These are phyloP conservation scores for Fragum fragum DNA, from an alignment of 2,888 invertebrate genomes.

Conservation along the genomic window DNA sequence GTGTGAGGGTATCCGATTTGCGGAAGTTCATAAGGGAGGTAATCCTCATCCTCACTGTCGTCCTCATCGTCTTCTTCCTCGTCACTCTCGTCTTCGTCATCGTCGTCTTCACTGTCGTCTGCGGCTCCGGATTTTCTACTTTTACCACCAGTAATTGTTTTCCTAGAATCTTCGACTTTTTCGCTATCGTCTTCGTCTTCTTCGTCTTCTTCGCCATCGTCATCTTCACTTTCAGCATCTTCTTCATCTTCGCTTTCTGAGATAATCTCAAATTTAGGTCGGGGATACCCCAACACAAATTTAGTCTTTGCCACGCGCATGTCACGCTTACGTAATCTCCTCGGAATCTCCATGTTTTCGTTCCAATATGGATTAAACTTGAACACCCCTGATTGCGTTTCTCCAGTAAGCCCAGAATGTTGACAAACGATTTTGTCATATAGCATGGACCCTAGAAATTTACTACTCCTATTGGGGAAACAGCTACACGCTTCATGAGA, in stretches of 20 bases:
- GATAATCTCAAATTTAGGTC: constrained; percentile 51
- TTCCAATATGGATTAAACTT: constrained; percentile 66
- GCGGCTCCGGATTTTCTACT: constrained; percentile 19
- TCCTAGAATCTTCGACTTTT: constrained; percentile 25
- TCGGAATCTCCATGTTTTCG: constrained; percentile 62
- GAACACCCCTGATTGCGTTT: constrained; percentile 63
- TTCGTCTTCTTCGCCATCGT: constrained; percentile 18
- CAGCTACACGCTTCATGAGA: constrained; percentile 61
- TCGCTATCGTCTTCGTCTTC: constrained; percentile 9
- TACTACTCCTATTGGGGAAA: constrained; percentile 56
- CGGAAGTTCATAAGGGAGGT: constrained; percentile 56
- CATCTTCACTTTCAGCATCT: constrained; percentile 32
- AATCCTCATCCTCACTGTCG: constrained; percentile 56
- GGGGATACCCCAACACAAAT: constrained; percentile 59
- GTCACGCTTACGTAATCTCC: constrained; percentile 54
- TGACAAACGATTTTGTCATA: constrained; percentile 55
- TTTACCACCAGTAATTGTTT: constrained; percentile 8
- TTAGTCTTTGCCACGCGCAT: constrained; percentile 53
- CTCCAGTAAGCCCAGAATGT: constrained; percentile 52
- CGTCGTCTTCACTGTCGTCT: constrained; percentile 32
- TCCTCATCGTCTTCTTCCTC: constrained; percentile 38
- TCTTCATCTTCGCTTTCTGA: constrained; percentile 59
- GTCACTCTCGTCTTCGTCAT: constrained; percentile 34
- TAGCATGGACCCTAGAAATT: constrained; percentile 55
- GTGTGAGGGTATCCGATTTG: constrained; percentile 59